phyloP scores from a whole-genome alignment of 2,888 invertebrate species.

The Ophioninae sp. region DNA sequence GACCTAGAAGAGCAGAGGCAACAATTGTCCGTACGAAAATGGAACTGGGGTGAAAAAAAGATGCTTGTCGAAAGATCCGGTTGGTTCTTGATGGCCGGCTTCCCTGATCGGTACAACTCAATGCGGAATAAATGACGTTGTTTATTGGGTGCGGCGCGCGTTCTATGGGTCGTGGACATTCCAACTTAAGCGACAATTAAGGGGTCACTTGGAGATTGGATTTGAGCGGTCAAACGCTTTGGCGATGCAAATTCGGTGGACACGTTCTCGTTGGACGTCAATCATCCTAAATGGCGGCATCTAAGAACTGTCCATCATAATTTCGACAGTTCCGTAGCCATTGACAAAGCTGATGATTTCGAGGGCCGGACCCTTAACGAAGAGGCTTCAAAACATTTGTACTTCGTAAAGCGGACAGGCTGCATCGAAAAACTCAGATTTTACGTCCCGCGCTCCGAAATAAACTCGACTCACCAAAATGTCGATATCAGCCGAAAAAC shows the following conservation, averaged over 20 bases:
- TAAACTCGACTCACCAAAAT: no score
- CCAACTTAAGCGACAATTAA: constrained; percentile 8
- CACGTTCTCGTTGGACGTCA: constrained; percentile 66
- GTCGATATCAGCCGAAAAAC: constrained; percentile 23
- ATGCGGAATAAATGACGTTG: constrained; percentile 22
- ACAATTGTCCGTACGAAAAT: constrained; percentile 21
- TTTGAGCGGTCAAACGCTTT: constrained; percentile 19
- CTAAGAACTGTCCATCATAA: constrained; percentile 75
- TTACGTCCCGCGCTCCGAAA: background rate
- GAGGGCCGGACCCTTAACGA: background rate
- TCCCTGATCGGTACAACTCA: constrained; percentile 58
- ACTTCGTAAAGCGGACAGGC: constrained; percentile 42
- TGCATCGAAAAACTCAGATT: constrained; percentile 19
- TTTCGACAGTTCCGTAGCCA: constrained; percentile 46
- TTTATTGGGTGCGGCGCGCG: constrained; percentile 13
- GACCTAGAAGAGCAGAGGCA: background rate
- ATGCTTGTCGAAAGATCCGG: constrained; percentile 63
- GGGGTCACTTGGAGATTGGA: constrained; percentile 13
- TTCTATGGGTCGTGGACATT: constrained; percentile 38
- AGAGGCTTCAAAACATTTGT: constrained; percentile 46
- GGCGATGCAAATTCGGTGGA: constrained; percentile 39
- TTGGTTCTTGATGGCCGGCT: constrained; percentile 48
- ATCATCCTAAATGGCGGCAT: constrained; percentile 72
- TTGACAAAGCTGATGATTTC: constrained; percentile 29
- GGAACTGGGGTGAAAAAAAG: constrained; percentile 17